Percentiles rank a stretch among this genome's conserved stretches.
phyloP scores from a whole-genome alignment of 2,113 vertebrate species.

The Phoxinus phoxinus region DNA sequence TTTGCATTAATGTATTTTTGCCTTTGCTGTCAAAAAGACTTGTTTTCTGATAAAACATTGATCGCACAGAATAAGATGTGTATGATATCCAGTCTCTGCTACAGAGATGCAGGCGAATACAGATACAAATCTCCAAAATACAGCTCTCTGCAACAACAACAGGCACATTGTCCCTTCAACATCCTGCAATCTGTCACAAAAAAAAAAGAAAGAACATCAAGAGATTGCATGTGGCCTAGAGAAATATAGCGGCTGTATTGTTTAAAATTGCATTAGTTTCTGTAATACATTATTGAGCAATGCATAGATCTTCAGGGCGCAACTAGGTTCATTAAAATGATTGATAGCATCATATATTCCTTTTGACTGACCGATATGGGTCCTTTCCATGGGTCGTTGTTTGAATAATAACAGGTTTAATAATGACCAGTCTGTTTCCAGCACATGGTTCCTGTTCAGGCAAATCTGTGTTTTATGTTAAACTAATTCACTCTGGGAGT shows the following conservation, averaged over 20 bases:
- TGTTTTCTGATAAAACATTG: neutral
- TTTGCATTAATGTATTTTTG: neutral
- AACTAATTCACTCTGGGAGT: constrained; percentile 13
- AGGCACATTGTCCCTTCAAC: neutral
- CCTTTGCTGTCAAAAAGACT: neutral
- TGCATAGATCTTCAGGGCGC: neutral
- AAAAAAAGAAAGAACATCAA: constrained; percentile 12
- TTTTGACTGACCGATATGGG: neutral
- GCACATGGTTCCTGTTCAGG: neutral
- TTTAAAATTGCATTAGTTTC: neutral
- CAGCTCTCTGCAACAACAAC: neutral
- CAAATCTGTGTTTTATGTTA: constrained; percentile 15
- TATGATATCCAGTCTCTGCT: neutral
- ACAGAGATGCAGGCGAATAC: neutral
- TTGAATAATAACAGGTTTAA: neutral
- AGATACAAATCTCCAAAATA: neutral
- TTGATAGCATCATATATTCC: neutral
- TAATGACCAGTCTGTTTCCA: constrained; percentile 6
- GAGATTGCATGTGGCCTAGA: constrained; percentile 3
- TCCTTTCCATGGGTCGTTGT: neutral
- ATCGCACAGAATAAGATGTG: neutral
- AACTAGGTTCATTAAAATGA: neutral
- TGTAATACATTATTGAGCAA: neutral
- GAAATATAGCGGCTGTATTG: neutral
- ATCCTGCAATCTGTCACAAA: constrained; percentile 15